phyloP scores from a whole-genome alignment of 1,140 invertebrate genomes.

The Saxidomus purpurata region DNA sequence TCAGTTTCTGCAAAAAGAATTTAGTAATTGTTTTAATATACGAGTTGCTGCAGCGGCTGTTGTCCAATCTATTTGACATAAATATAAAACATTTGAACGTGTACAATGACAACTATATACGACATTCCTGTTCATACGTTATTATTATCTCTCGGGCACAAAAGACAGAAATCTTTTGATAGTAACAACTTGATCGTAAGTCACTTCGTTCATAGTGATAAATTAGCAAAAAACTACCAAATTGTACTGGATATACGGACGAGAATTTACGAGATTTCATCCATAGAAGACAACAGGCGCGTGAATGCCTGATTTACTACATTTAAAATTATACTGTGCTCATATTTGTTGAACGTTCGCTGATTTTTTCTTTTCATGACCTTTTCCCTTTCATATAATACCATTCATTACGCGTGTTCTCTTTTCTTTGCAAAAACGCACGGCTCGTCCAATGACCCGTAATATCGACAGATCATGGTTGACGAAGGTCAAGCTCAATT shows the following conservation, averaged over 20 bases:
- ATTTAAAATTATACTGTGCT: slow-evolving; percentile 8
- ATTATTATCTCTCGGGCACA: neutral
- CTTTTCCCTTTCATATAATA: neutral
- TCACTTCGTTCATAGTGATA: slow-evolving; percentile 36
- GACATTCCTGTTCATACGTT: neutral
- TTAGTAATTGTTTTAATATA: no score
- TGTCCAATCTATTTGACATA: no score
- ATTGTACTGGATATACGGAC: slow-evolving; percentile 24
- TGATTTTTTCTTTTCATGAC: neutral
- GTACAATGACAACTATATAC: no score
- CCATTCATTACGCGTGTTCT: neutral
- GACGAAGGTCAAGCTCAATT: no score
- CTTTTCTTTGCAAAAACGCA: neutral
- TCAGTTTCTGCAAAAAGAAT: no score
- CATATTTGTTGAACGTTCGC: slow-evolving; percentile 37
- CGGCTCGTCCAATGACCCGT: no score
- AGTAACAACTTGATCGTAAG: slow-evolving; percentile 2
- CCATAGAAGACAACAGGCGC: slow-evolving; percentile 30
- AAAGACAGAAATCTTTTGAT: slow-evolving; percentile 18
- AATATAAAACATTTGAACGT: no score
- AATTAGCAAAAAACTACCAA: slow-evolving; percentile 29
- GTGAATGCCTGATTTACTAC: slow-evolving; percentile 43
- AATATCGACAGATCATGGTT: no score
- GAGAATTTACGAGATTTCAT: slow-evolving; percentile 54
- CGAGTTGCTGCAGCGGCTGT: no score